Evolutionary conservation across 2,888 invertebrate species (phyloP), one percentile per base, ranked within the genome.

Genomic region (Heliconius charithonia): DNA sequence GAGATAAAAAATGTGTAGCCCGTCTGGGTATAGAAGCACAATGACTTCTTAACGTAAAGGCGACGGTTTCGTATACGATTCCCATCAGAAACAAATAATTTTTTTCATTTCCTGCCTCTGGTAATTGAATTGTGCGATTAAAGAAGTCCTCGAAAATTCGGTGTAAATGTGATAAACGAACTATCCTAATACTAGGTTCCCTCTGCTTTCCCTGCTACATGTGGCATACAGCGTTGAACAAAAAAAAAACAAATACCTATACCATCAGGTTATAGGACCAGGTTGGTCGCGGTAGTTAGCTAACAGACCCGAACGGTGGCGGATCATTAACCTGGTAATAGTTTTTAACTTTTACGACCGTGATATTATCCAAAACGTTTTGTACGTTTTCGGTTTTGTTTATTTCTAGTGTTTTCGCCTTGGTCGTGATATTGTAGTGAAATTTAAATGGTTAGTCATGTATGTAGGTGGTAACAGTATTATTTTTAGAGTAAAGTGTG

Each of bases 201-300:
- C 6, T 63, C 25, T 29, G 9, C 13, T 4, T 25, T 16, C 27
- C 16, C 7, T 29, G 16, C 3, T 63, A 13, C 27, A 63, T 10
- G n/a, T 3, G 10, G 3, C 10, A 62, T 22, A 22, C n/a, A 16
- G n/a, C n/a, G 62, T 27, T 25, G 13, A 65, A 3, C 4, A n/a
- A 59, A 22, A 29, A 19, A 32, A 29, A 67, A 67, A 6, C n/a
- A 45, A 25, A n/a, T 16, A 69, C 0, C 16, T 92, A 80, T 87
- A 89, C n/a, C n/a, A n/a, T n/a, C n/a, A n/a, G n/a, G n/a, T n/a
- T n/a, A n/a, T n/a, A n/a, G n/a, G n/a, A n/a, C n/a, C 91, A 88
- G 91, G 87, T 89, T 87, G 91, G 86, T 85, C 89, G 56, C 32
- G 22, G n/a, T 29, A 7, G 72, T 37, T 25, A 41, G 25, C 37